phyloP scores from a whole-genome alignment of 2,888 invertebrate species.

The Notocelia uddmanniana region DNA sequence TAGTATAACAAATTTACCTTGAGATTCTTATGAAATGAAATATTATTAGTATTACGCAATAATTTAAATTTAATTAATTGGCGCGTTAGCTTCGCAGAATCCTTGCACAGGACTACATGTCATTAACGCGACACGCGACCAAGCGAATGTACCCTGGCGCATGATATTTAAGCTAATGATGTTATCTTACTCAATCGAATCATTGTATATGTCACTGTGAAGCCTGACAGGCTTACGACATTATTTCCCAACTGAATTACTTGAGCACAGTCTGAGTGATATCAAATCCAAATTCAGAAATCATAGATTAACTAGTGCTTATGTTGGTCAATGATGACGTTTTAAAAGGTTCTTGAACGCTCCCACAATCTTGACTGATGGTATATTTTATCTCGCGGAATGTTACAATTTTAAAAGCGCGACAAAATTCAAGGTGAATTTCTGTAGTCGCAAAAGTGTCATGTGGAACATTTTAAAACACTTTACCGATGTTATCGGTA shows the following conservation, averaged over 20 bases:
- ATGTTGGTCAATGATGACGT: conserved; percentile 19
- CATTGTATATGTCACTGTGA: background rate
- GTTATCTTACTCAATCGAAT: background rate
- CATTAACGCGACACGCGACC: conserved; percentile 15
- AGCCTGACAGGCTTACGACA: background rate
- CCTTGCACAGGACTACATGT: conserved; percentile 15
- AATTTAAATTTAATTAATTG: background rate
- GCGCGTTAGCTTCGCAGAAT: background rate
- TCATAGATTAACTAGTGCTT: conserved; percentile 25
- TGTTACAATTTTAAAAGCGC: conserved; percentile 29
- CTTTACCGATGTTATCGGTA: conserved; percentile 35
- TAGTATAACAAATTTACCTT: no score
- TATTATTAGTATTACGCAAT: background rate
- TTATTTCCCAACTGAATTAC: background rate
- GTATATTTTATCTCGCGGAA: conserved; percentile 29
- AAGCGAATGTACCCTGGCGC: conserved; percentile 23
- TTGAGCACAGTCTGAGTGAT: conserved; percentile 13
- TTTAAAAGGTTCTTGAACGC: conserved; percentile 35
- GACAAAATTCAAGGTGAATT: conserved; percentile 5
- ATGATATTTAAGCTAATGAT: conserved; percentile 27
- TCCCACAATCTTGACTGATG: conserved; percentile 30
- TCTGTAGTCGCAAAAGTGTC: conserved; percentile 12
- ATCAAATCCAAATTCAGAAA: conserved; percentile 26
- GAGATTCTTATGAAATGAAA: no score
- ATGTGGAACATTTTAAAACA: conserved; percentile 31